Base-by-base conservation (phyloP, 2,888 invertebrate species). In the Sphinx pinastri region DNA sequence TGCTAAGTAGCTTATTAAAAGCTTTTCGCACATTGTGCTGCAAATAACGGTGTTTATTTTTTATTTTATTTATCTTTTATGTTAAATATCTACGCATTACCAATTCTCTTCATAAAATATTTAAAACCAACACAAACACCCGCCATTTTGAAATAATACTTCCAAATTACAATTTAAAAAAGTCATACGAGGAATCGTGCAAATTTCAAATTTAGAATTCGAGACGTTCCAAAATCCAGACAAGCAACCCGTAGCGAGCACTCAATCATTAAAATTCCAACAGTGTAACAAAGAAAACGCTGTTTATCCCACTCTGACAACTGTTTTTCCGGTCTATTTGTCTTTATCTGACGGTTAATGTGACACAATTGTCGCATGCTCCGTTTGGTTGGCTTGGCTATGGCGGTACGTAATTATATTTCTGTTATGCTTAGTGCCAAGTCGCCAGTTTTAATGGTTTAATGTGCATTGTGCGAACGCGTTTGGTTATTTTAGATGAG, bases 291-390 rank as follows among this genome's bases (percentile, higher is more conserved):
- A 87, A 88, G 88, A 87, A 85, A 88, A 86, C 78, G 77, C 82
- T 85, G 84, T 89, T 88, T 88, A 88, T 92, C 92, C 84, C 90
- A 81, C 85, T 93, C 91, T 79, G 82, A 83, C 90, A 83, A 84
- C 84, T 82, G 89, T 90, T 92, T 92, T 92, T 92, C 92, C 90
- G 90, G 88, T 91, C 90, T 92, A 92, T 93, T 92, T 92, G 91
- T 93, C 92, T 90, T 88, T 91, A 88, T 93, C 92, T 91, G 86
- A 84, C 89, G 84, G 81, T 82, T 91, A 92, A 92, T 92, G 92
- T 92, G 93, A 92, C 91, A 89, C 86, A 85, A 90, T 89, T 86
- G 88, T 88, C 87, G 88, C 88, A 92, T 87, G 92, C 88, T 88
- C 92, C 86, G 92, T 92, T 93, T 89, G 83, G 84, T 85, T 88